These are phyloP conservation scores for Ischnura elegans DNA, from an alignment of 2,888 invertebrate species.

Conservation along the genomic window DNA sequence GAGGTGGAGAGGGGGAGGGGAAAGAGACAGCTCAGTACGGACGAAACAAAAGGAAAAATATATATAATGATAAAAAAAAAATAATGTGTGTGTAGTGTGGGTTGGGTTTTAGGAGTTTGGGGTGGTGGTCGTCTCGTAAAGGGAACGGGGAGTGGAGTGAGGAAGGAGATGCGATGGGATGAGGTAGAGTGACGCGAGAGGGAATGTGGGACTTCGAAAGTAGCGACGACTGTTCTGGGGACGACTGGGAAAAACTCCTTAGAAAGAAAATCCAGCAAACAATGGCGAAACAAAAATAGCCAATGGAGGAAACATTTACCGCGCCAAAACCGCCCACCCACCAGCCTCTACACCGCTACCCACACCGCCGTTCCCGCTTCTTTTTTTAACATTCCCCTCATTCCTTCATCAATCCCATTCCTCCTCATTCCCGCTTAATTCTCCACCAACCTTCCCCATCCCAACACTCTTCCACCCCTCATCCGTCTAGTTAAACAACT, in stretches of 20 bases:
- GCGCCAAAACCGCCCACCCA: neutral
- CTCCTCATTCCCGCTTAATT: neutral
- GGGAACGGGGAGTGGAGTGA: too few species aligned
- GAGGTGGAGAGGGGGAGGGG: neutral
- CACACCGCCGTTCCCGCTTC: neutral
- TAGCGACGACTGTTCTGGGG: slow-evolving; percentile 23
- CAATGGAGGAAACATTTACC: slow-evolving; percentile 55
- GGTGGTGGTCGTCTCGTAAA: neutral
- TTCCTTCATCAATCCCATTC: neutral
- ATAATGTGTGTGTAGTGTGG: neutral
- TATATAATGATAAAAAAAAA: neutral
- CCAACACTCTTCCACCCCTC: neutral
- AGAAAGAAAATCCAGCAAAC: slow-evolving; percentile 52
- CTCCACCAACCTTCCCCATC: neutral
- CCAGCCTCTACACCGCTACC: neutral
- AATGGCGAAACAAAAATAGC: slow-evolving; percentile 67
- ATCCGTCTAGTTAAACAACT: slow-evolving; percentile 27
- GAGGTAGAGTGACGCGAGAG: slow-evolving; percentile 34
- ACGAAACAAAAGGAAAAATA: slow-evolving; percentile 29
- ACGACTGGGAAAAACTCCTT: slow-evolving; percentile 41
- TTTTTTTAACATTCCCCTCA: too few species aligned
- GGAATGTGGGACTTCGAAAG: slow-evolving; percentile 59
- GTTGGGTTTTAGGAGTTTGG: neutral
- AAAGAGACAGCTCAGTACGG: slow-evolving; percentile 18
- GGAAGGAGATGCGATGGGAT: neutral